Base-by-base conservation (phyloP, 2,113 vertebrate genomes). In the Larimichthys polyactis region DNA sequence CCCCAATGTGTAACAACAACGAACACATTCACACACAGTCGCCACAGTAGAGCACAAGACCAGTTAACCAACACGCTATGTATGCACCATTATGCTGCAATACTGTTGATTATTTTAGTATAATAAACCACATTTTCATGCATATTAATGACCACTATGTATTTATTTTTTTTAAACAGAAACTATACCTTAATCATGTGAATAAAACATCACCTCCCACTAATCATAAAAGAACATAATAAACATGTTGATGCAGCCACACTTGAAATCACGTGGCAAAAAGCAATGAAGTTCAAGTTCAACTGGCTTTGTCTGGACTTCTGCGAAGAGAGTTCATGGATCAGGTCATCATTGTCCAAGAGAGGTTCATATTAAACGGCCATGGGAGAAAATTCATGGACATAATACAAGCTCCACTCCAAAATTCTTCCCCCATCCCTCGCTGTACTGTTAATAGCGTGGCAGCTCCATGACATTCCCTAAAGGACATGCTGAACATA, bases 381-480 rank as follows among this genome's bases (percentile, higher is more conserved):
- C 10, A 6, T 27, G 27, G 36, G 17, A 17, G 65, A 19, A 75
- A 44, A 82, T 43, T 54, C 57, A 0, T 59, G 81, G 22, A 68
- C 11, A 62, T 63, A 68, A 72, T 44, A 75, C 32, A 9, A 77
- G 66, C 48, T 76, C 57, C 51, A 44, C 32, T 84, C 58, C 44
- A 49, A 58, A 64, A 16, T 11, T 54, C 78, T 2, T 24, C 55
- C 48, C 27, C 63, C 12, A 2, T 24, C 70, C 59, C 62, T 85
- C n/a, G 7, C 65, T 62, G 48, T 77, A 27, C 78, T 81, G 66
- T 80, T 87, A 86, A 84, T 27, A 82, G 75, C 46, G 43, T 71
- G 64, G 57, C 63, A 66, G 85, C 62, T 81, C 57, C 52, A 46
- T 84, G 81, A 84, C 84, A 75, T 86, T 91, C 83, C 85, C 82